A percentile compares a stretch with the other conserved stretches of the same genome.
Evolutionary conservation across 2,888 invertebrate species (phyloP).

Genomic region (Epirrhoe alternata): DNA sequence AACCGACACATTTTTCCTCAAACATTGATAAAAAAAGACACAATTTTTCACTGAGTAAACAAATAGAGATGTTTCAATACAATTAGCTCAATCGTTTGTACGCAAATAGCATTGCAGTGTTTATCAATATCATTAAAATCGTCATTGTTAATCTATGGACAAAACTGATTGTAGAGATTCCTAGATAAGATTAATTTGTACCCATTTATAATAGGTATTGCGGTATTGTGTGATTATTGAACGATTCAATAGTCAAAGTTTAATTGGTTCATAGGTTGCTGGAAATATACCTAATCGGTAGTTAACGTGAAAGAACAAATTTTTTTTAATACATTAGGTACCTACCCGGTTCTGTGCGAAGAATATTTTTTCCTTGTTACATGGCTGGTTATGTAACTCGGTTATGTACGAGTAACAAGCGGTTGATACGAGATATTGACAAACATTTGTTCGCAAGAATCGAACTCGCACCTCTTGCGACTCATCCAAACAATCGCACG

Average conservation of each 20-base stretch:
- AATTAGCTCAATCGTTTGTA: conserved; percentile 44
- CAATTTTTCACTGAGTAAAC: conserved; percentile 30
- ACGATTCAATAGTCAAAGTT: not conserved
- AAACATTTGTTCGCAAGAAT: no score
- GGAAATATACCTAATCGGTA: no score
- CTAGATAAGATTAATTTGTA: conserved; percentile 48
- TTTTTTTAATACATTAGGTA: no score
- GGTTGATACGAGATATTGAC: no score
- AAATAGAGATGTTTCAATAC: conserved; percentile 25
- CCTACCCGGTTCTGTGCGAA: no score
- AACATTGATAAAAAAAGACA: conserved; percentile 19
- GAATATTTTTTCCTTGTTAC: no score
- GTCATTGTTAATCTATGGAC: conserved; percentile 47
- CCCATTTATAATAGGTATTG: not conserved
- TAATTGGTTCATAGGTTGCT: not conserved
- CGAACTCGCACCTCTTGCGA: no score
- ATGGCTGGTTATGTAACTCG: no score
- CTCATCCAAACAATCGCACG: no score
- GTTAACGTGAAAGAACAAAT: no score
- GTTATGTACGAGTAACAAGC: no score
- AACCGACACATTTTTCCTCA: conserved; percentile 36
- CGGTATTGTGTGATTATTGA: not conserved
- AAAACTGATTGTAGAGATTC: conserved; percentile 61
- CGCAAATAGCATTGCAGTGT: conserved; percentile 45
- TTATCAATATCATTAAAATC: conserved; percentile 44